Evolutionary conservation across 2,113 vertebrate genomes (phyloP).

Genomic region (Petaurus breviceps): DNA sequence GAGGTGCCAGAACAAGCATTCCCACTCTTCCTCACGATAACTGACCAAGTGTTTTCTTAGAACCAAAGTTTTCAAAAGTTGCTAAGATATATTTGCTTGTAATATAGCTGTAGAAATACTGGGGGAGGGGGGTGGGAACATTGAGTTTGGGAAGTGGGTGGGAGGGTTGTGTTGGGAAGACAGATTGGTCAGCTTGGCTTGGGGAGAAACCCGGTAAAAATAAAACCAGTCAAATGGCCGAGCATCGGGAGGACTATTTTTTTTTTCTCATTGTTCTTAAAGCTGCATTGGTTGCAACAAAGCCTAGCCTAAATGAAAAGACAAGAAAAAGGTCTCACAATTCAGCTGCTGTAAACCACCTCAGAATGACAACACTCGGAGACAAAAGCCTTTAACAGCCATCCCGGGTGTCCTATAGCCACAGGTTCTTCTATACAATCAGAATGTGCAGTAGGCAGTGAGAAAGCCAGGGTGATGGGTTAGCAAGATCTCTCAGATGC

Average conservation of each 20-base stretch:
- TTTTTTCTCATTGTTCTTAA: conserved; percentile 79
- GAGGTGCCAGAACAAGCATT: conserved; percentile 91
- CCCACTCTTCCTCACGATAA: conserved; percentile 89
- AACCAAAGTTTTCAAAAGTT: conserved; percentile 92
- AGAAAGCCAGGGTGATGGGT: conserved; percentile 81
- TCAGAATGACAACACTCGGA: conserved; percentile 70
- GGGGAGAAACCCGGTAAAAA: conserved; percentile 70
- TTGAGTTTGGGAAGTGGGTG: conserved; percentile 79
- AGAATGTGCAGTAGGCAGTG: conserved; percentile 80
- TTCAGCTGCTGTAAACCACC: conserved; percentile 78
- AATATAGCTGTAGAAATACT: conserved; percentile 87
- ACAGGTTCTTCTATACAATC: conserved; percentile 83
- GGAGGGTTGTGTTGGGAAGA: conserved; percentile 76
- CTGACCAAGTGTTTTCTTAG: conserved; percentile 92
- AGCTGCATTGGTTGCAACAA: conserved; percentile 82
- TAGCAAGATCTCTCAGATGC: conserved; percentile 80
- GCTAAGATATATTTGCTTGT: conserved; percentile 89
- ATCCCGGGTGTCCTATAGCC: conserved; percentile 84
- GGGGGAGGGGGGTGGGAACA: conserved; percentile 76
- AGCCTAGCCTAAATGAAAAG: conserved; percentile 77
- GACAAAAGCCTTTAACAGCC: conserved; percentile 79
- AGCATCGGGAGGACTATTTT: conserved; percentile 67
- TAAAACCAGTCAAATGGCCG: conserved; percentile 40
- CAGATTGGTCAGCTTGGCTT: conserved; percentile 80
- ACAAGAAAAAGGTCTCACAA: conserved; percentile 68